Base-by-base conservation (phyloP, 1,140 invertebrate species). In the Bombus affinis region DNA sequence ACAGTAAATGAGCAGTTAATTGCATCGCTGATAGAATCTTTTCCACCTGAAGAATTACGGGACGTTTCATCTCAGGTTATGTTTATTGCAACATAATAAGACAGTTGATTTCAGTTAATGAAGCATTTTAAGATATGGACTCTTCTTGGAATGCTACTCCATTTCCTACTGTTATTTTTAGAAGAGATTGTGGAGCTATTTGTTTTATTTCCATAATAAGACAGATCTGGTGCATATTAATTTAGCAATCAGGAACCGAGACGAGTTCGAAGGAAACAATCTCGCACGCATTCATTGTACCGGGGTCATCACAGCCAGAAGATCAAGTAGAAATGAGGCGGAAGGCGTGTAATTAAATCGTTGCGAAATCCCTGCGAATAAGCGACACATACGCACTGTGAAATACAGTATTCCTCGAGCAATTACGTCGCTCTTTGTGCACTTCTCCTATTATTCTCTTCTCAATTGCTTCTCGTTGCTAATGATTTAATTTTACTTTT, bases 291-390 rank as follows among this genome's bases (percentile, higher is more conserved):
- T 79, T 65, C 81, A 39, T 28, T 57, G 57, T 6, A 8, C 42
- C 28, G n/a, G 22, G 22, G 22, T 28, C 70, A 62, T n/a, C 9
- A n/a, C n/a, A 13, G 65, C 15, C 9, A 75, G 32, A 15, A 28
- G 65, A 32, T 35, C 25, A n/a, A n/a, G 25, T 44, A 71, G 82
- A 84, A 84, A 84, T 84, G 66, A 84, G 82, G 82, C 82, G 76
- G 72, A 84, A 84, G 82, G 22, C 39, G 65, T 37, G 66, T 79
- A 84, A 84, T 84, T 84, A 84, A 84, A 44, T 37, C 25, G 82
- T 84, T 84, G 77, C 32, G 77, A 80, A 85, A 85, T 42, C 12
- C 2, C 25, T 35, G 62, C 53, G 32, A 57, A 66, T 32, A 53
- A 72, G 76, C 76, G 76, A 32, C 77, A 72, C 32, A 39, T 73